Base-by-base conservation (phyloP, 2,113 vertebrate species). In the Semnopithecus entellus region DNA sequence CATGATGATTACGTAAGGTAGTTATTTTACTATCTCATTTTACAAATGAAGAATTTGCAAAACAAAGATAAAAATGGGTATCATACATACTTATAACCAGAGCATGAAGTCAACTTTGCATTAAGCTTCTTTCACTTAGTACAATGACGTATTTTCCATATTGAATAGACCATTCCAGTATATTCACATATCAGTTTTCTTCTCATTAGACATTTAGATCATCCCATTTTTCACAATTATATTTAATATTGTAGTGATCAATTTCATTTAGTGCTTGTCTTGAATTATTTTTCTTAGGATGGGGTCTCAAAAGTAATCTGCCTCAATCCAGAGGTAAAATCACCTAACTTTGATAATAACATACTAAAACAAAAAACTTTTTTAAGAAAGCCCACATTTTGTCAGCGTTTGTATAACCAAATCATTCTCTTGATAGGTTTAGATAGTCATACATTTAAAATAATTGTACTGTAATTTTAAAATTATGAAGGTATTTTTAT, bases 281-380 rank as follows among this genome's bases (percentile, higher is more conserved):
- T 91, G 61, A 91, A 70, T 93, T 91, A 85, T 96, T 94, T 94
- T 92, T 91, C 61, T 76, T 66, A 70, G 38, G 43, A 72, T 40
- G 68, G 64, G 61, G 8, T 16, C 50, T 85, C 95, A 88, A 50
- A 89, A 89, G 32, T 68, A n/a, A 57, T 48, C 14, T 92, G 68
- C 3, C 23, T 91, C 83, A 85, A 50, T 88, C 76, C 90, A 79
- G 94, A 92, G n/a, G 75, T 79, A 78, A 92, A 94, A 87, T 61
- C 27, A 22, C 11, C 27, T 72, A 48, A 5, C 17, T 76, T 87
- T 76, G 64, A 52, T 61, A 11, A 72, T 80, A 92, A 91, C 45
- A 12, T 22, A 79, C 61, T 10, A 88, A 52, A 83, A 27, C 23
- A 85, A 32, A 86, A 92, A 86, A 72, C 20, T 89, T 78, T 64